Evolutionary conservation across 2,113 vertebrate genomes (phyloP).

Genomic region (Lepisosteus oculatus): DNA sequence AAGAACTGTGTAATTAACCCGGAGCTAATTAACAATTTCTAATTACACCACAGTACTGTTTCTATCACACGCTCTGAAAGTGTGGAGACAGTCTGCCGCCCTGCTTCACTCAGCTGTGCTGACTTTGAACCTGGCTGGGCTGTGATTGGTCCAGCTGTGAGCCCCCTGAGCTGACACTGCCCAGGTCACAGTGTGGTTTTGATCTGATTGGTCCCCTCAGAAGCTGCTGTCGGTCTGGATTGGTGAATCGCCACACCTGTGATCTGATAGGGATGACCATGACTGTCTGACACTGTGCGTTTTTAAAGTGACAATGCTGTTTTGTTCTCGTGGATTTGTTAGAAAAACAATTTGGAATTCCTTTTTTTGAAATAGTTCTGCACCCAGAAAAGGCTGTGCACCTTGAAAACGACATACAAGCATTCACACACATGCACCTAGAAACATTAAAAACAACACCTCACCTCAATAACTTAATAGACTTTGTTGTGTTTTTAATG

Average conservation of each 20-base stretch:
- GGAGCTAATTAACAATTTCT: constrained; percentile 98
- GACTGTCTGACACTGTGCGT: no score
- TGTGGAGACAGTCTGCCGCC: constrained; percentile 54
- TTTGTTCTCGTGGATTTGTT: no score
- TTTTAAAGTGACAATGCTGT: no score
- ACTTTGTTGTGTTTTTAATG: no score
- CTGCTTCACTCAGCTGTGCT: constrained; percentile 37
- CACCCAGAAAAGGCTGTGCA: no score
- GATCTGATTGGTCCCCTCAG: not conserved
- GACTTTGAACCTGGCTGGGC: constrained; percentile 35
- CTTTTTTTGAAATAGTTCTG: no score
- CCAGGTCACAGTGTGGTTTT: not conserved
- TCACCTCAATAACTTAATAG: no score
- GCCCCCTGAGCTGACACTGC: constrained; percentile 12
- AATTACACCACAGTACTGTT: constrained; percentile 90
- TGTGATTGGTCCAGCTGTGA: constrained; percentile 33
- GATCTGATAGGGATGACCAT: no score
- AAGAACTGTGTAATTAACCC: constrained; percentile 94
- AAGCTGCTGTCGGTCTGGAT: constrained; percentile 27
- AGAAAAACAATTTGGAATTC: no score
- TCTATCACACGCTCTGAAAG: constrained; percentile 83
- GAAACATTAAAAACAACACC: no score
- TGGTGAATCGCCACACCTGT: constrained; percentile 9
- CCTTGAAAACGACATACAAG: no score
- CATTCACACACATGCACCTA: no score